phyloP scores from a whole-genome alignment of 2,797 vertebrate species.

The Lerista edwardsae region DNA sequence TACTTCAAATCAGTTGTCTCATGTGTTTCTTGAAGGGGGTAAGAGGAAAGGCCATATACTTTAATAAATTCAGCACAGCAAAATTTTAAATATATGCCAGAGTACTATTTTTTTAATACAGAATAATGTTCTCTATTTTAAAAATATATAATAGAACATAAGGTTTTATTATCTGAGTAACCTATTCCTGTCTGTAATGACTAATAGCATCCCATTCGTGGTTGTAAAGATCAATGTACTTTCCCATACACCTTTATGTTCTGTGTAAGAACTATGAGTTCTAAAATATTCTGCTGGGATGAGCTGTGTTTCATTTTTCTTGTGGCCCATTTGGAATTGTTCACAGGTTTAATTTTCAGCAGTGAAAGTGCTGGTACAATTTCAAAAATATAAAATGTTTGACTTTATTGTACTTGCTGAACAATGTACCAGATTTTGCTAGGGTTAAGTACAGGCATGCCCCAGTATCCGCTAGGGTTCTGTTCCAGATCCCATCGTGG shows the following conservation, averaged over 20 bases:
- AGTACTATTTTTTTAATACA: not conserved
- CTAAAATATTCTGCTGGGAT: conserved; percentile 7
- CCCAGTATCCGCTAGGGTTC: no score
- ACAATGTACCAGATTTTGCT: not conserved
- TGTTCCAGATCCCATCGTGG: no score
- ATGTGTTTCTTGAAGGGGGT: no score
- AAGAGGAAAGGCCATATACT: not conserved
- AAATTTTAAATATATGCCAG: not conserved
- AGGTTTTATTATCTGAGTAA: conserved; percentile 31
- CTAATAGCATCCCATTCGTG: conserved; percentile 11
- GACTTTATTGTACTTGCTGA: not conserved
- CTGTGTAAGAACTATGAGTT: conserved; percentile 1
- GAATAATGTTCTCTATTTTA: conserved; percentile 39
- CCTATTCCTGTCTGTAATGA: conserved; percentile 37
- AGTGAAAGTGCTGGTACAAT: not conserved
- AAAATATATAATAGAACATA: conserved; percentile 17
- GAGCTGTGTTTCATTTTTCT: not conserved
- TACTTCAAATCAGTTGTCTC: no score
- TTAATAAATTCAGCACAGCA: not conserved
- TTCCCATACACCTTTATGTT: conserved; percentile 15
- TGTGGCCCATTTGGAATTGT: conserved; percentile 13
- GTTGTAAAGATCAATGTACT: conserved; percentile 17
- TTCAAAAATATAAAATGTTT: conserved; percentile 16
- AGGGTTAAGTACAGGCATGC: no score
- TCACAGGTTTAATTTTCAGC: conserved; percentile 16